Evolutionary conservation across 1,140 invertebrate genomes (phyloP), one percentile per base, ranked within the genome.

Genomic region (Apis cerana): DNA sequence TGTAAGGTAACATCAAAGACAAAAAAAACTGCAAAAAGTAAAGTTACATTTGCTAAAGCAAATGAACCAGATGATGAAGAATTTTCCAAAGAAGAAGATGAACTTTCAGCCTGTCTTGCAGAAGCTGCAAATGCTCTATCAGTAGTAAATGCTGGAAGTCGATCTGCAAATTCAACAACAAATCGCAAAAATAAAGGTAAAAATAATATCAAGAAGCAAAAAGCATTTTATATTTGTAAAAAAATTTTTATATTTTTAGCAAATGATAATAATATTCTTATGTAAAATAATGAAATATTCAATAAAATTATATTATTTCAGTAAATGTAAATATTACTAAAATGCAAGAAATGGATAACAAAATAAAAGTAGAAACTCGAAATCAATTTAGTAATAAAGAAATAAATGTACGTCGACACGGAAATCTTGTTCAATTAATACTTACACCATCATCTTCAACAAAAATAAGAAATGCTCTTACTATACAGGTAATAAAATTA

Each of bases 371-470:
- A 67, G 92, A 94, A 82, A 89, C 90, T 82, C 91, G 92, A 88
- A 91, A 89, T 82, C 89, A 92, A 67, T 94, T 94, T 84, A 92
- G 92, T 64, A 96, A 95, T 89, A 95, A 96, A 75, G 95, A 96
- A 89, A 95, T 97, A 75, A 95, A 93, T 56, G 92, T 97, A 13
- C 95, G 95, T 50, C 95, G 95, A 72, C 94, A 95, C 74, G 95
- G 95, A 27, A 95, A 96, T 90, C 94, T 97, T 80, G 95, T 96
- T 5, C 96, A 97, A 88, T 92, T 97, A 77, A 95, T 96, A 84
- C 92, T 97, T 58, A 95, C 95, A 19, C 95, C 96, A 65, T 94
- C 93, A 8, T 93, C 94, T 33, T 93, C 94, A 3, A 95, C 95
- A 1, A 95, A 95, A 91, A 92, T 95, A 84, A 94, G 94, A 71